Conservation (phyloP, 1,140 invertebrate species). For the Atta cephalotes region DNA sequence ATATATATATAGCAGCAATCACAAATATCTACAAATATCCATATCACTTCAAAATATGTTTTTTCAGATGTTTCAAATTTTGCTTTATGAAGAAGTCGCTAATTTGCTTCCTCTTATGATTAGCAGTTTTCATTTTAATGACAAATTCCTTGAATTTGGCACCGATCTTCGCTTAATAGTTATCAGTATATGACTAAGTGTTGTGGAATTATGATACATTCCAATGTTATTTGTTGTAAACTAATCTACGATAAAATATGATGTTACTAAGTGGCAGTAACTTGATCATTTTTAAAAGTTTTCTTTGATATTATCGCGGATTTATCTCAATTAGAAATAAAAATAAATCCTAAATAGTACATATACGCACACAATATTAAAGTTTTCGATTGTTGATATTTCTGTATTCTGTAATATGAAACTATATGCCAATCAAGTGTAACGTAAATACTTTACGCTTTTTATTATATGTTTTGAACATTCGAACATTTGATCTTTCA, state of each 20-base stretch:
- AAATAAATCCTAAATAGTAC: not conserved
- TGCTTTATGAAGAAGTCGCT: not conserved
- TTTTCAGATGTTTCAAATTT: not conserved
- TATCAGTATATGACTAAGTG: not conserved
- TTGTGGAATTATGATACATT: not conserved
- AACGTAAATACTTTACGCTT: not conserved
- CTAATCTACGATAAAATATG: not conserved
- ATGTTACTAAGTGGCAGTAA: not conserved
- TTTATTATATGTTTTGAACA: not conserved
- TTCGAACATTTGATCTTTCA: not conserved
- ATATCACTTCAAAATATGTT: not conserved
- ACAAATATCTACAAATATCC: not conserved
- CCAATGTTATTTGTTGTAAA: not conserved
- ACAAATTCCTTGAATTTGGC: not conserved
- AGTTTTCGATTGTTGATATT: not conserved
- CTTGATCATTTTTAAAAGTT: not conserved
- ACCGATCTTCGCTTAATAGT: not conserved
- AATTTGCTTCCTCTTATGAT: no score
- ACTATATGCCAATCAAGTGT: not conserved
- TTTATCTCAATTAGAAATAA: slow-evolving; percentile 2
- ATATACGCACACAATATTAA: not conserved
- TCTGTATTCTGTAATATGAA: not conserved
- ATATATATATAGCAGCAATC: not conserved
- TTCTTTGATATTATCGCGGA: not conserved
- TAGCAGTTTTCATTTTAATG: not conserved